phyloP scores from a whole-genome alignment of 2,797 vertebrate genomes.

The Hypotaenidia okinawae region DNA sequence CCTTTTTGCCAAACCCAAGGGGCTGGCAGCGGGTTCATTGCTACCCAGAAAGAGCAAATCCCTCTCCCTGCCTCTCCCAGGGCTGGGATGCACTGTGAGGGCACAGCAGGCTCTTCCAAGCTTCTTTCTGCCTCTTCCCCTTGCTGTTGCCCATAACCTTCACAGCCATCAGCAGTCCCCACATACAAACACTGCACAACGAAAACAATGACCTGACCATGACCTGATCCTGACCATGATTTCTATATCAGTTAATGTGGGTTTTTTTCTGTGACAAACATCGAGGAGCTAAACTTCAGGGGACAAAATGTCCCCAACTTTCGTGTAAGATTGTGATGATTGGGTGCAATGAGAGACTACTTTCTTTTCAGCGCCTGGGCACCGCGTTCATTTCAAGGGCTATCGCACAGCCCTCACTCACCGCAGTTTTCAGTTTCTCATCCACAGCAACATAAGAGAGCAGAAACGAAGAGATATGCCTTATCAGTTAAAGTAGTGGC shows the following conservation, averaged over 20 bases:
- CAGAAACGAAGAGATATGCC: constrained; percentile 37
- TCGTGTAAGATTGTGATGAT: neutral
- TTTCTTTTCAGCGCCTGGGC: neutral
- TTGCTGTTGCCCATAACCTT: neutral
- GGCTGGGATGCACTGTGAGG: neutral
- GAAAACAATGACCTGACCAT: neutral
- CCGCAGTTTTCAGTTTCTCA: constrained; percentile 52
- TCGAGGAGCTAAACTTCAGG: neutral
- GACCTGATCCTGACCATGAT: constrained; percentile 11
- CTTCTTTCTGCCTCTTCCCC: neutral
- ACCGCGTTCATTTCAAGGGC: neutral
- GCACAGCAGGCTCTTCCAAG: neutral
- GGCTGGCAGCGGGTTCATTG: accelerated
- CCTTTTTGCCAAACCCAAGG: neutral
- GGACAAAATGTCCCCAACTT: neutral
- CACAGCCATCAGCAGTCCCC: neutral
- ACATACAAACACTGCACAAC: neutral
- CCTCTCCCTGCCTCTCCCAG: neutral
- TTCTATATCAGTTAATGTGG: neutral
- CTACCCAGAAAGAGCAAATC: neutral
- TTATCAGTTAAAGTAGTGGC: constrained; percentile 48
- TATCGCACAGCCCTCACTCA: constrained; percentile 3
- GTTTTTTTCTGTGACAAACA: neutral
- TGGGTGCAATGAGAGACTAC: neutral
- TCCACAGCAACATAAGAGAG: constrained; percentile 25